These are phyloP conservation scores for Brenthis ino DNA, from an alignment of 2,888 invertebrate genomes.

Conservation along the genomic window DNA sequence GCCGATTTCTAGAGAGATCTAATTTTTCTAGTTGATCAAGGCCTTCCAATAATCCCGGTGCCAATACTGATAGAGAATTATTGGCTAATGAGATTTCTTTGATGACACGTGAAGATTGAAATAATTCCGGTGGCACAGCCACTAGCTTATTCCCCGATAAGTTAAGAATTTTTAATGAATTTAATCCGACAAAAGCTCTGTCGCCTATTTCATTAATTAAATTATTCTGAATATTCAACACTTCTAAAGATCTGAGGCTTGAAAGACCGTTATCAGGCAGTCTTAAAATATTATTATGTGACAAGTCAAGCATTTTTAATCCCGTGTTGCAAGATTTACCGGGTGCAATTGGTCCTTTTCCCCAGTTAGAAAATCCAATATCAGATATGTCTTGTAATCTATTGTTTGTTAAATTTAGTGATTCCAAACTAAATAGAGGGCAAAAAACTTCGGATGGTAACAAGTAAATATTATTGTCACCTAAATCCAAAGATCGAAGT, in stretches of 20 bases:
- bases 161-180: slow-evolving; percentile 87
- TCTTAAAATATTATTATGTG: slow-evolving; percentile 86
- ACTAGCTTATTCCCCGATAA: slow-evolving; percentile 90
- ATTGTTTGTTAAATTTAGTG: slow-evolving; percentile 89
- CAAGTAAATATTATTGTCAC: slow-evolving; percentile 89
- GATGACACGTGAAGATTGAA: slow-evolving; percentile 87
- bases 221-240: slow-evolving; percentile 89
- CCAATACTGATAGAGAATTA: slow-evolving; percentile 89
- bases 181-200: slow-evolving; percentile 87
- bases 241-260: slow-evolving; percentile 85
- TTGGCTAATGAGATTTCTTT: slow-evolving; percentile 88
- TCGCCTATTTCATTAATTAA: slow-evolving; percentile 88
- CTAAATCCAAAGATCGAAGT: slow-evolving; percentile 86
- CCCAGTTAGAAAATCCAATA: slow-evolving; percentile 89
- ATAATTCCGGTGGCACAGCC: slow-evolving; percentile 89
- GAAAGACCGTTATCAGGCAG: slow-evolving; percentile 88
- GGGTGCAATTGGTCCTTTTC: slow-evolving; percentile 85
- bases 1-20: slow-evolving; percentile 88
- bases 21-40: slow-evolving; percentile 88
- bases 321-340: slow-evolving; percentile 87
- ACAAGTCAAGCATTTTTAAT: slow-evolving; percentile 87
- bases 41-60: slow-evolving; percentile 88
- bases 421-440: slow-evolving; percentile 85
- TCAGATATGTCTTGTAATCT: slow-evolving; percentile 89
- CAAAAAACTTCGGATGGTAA: slow-evolving; percentile 88